Evolutionary conservation across 1,140 invertebrate genomes (phyloP).

Genomic region (Bombus huntii): DNA sequence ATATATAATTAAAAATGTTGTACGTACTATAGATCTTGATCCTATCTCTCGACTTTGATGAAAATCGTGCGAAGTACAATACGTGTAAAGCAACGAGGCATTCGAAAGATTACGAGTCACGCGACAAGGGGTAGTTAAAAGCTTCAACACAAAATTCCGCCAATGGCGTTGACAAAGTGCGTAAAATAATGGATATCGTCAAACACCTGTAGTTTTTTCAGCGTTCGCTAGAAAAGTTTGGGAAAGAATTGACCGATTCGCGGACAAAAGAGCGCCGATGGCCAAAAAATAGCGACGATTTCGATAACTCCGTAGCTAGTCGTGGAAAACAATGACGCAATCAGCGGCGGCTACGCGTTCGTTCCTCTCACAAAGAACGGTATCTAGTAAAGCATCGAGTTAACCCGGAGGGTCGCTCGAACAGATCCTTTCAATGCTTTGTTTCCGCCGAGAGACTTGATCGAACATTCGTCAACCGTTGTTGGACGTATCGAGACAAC

Average conservation of each 20-base stretch:
- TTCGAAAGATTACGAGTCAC: neutral
- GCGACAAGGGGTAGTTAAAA: neutral
- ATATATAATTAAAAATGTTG: neutral
- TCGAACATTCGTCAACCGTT: constrained; percentile 42
- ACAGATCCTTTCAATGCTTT: constrained; percentile 36
- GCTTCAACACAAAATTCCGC: neutral
- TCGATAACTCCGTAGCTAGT: constrained; percentile 25
- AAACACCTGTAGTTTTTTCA: constrained; percentile 3
- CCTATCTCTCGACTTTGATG: no score
- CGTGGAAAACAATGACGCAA: constrained; percentile 46
- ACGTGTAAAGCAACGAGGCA: no score
- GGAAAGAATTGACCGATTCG: neutral
- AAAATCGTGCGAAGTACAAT: no score
- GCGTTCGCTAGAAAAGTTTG: neutral
- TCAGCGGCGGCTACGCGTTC: constrained; percentile 15
- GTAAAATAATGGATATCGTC: neutral
- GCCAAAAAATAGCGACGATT: constrained; percentile 23
- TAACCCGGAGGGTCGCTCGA: constrained; percentile 27
- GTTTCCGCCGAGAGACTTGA: constrained; percentile 23
- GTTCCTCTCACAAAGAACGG: constrained; percentile 16
- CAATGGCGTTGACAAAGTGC: neutral
- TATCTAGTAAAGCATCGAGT: constrained; percentile 29
- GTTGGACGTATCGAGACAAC: constrained; percentile 16
- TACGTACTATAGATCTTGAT: no score
- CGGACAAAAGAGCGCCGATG: neutral